Base-by-base conservation (phyloP, 1,140 invertebrate genomes). In the Bombus breviceps region DNA sequence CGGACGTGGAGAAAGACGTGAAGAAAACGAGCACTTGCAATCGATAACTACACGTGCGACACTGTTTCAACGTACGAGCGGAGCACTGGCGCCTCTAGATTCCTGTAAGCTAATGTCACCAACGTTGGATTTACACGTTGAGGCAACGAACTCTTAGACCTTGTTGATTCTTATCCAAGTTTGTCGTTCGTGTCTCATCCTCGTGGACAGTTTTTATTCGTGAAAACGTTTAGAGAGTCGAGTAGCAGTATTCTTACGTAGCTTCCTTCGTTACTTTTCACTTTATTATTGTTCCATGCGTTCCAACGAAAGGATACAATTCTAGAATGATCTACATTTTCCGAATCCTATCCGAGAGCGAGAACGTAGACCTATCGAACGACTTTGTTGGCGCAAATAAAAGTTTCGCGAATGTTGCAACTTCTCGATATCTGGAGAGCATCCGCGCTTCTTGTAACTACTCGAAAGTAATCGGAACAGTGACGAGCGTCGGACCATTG, bases 211-310 rank as follows among this genome's bases (percentile, higher is more conserved):
- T 81, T 92, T 91, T 91, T 92, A 92, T 92, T 93, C 92, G 91
- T 91, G 88, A 91, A 92, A 92, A 90, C 43, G 91, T 93, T 92
- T 86, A 47, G 47, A 92, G 91, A 92, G 91, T 91, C 90, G 86
- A 64, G 90, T 86, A 71, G 86, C 64, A 88, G 91, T 90, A 91
- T 88, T 91, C 73, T 22, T 1, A 66, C 4, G 5, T 2, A n/a
- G n/a, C 6, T 28, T 28, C 0, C 25, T 28, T 25, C 10, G 22
- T 62, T 28, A 3, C 8, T 62, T 62, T 13, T 62, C 3, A 3
- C 47, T 18, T 22, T 8, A 53, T 53, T 22, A 53, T 22, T 5
- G 47, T 53, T 53, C 5, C 47, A 53, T 2, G 18, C 47, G 47
- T 53, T 53, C 47, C n/a, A 66, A 66, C 15, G 1, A 3, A 32